Percentiles rank a stretch among this genome's conserved stretches.
phyloP scores from a whole-genome alignment of 2,888 invertebrate genomes.

The Cataglyphis albicans region DNA sequence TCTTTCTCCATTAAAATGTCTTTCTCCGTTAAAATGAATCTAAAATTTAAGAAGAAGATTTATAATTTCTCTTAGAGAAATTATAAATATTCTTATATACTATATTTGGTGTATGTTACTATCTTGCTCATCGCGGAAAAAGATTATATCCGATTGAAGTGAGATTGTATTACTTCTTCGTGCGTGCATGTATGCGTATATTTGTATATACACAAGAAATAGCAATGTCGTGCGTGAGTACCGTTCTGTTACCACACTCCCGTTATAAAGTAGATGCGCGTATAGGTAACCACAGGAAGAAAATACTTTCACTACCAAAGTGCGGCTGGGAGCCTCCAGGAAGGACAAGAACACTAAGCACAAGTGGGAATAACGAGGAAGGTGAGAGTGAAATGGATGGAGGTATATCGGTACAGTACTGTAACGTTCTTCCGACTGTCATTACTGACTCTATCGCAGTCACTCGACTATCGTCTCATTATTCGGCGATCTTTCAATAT shows the following conservation, averaged over 20 bases:
- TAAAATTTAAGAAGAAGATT: too few relatives aligned
- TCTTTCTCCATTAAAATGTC: background rate
- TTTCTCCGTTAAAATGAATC: background rate
- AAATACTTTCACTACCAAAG: conserved; percentile 85
- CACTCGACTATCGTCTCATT: conserved; percentile 53
- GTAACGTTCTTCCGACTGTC: conserved; percentile 76
- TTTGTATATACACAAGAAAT: background rate
- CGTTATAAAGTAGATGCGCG: conserved; percentile 69
- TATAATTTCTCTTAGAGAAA: background rate
- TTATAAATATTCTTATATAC: background rate
- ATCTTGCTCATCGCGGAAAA: background rate
- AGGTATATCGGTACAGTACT: conserved; percentile 78
- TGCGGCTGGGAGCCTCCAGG: conserved; percentile 77
- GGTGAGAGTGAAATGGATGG: conserved; percentile 67
- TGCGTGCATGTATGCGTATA: background rate
- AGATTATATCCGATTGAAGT: background rate
- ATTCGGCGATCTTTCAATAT: conserved; percentile 10
- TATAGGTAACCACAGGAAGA: conserved; percentile 81
- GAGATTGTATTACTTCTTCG: background rate
- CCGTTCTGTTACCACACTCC: conserved; percentile 63
- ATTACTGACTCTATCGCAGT: conserved; percentile 69
- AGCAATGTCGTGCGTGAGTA: background rate
- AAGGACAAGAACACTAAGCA: conserved; percentile 76
- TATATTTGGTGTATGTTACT: background rate
- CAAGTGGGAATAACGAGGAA: conserved; percentile 74